Base-by-base conservation (phyloP, 2,797 vertebrate genomes). In the Orestias chungarensis region DNA sequence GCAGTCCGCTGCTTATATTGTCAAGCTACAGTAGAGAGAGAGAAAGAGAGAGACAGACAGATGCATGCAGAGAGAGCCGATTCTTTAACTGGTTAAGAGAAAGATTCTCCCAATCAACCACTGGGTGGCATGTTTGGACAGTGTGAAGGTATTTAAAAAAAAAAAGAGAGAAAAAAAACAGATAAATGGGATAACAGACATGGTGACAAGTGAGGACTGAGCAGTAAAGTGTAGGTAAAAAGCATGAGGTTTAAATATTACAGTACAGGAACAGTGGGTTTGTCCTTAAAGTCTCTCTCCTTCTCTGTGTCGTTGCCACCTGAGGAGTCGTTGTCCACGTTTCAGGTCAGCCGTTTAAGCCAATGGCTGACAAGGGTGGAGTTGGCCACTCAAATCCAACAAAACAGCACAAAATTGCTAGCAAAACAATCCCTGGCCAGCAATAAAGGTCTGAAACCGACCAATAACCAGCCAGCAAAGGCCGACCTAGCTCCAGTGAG, bases 301-400 rank as follows among this genome's bases (percentile, higher is more conserved):
- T 91, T 91, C 82, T 94, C 88, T 92, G 93, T 92, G 94, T 96
- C 95, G 94, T 94, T 95, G 94, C 93, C 92, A 94, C 95, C 96
- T 95, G 95, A 97, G 95, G 95, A 95, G 94, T 95, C 93, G 93
- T 93, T 92, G 91, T 95, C 93, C 94, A 94, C 88, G 94, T 94
- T 94, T 76, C 65, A 35, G 78, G 77, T 78, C 78, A 76, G 79
- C 85, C 76, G 10, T 62, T 80, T 81, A 76, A 74, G 87, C 75
- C 40, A 29, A 74, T 18, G 59, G 83, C 75, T 70, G 83, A 84
- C 73, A 66, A 25, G 49, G 29, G 6, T 15, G 38, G 62, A 69
- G 54, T 78, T 9, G 83, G 82, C 85, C 85, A 70, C 72, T 84
- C 82, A 70, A 70, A 79, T 78, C 42, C 64, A 79, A 82, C 80